Conservation (phyloP, 2,113 vertebrate species). For the Mystacornis crossleyi region DNA sequence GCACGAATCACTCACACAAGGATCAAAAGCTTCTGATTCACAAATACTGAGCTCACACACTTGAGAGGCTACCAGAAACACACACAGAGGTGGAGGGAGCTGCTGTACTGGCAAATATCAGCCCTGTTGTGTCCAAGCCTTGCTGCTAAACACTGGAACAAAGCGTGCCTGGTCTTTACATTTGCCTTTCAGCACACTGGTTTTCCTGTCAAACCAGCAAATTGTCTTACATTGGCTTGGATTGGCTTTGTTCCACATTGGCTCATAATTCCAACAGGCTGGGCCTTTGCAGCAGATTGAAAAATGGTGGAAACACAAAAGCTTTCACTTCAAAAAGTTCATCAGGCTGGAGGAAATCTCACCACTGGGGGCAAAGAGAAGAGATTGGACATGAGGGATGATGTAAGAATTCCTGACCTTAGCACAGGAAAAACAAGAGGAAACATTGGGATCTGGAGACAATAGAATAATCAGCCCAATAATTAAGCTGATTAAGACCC, state of each 20-base stretch:
- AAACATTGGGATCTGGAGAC: neutral
- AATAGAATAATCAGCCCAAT: conserved; percentile 8
- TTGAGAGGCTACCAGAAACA: neutral
- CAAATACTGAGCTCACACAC: neutral
- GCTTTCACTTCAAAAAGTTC: neutral
- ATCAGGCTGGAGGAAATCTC: neutral
- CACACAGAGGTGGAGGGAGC: neutral
- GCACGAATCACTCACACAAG: neutral
- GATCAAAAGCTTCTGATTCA: neutral
- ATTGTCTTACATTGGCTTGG: neutral
- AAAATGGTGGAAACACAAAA: neutral
- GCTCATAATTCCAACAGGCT: neutral
- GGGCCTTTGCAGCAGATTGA: neutral
- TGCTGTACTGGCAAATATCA: accelerated
- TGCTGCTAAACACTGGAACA: neutral
- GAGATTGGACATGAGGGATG: neutral
- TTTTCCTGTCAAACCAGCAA: neutral
- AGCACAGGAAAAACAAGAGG: conserved; percentile 50
- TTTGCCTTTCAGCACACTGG: neutral
- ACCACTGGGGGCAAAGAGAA: neutral
- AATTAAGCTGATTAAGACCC: neutral
- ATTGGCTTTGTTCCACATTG: neutral
- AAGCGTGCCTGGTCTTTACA: neutral
- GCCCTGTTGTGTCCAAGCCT: neutral
- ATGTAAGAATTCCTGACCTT: conserved; percentile 31